These are phyloP conservation scores for Muscicapa striata DNA, from an alignment of 2,797 vertebrate genomes.

Conservation along the genomic window DNA sequence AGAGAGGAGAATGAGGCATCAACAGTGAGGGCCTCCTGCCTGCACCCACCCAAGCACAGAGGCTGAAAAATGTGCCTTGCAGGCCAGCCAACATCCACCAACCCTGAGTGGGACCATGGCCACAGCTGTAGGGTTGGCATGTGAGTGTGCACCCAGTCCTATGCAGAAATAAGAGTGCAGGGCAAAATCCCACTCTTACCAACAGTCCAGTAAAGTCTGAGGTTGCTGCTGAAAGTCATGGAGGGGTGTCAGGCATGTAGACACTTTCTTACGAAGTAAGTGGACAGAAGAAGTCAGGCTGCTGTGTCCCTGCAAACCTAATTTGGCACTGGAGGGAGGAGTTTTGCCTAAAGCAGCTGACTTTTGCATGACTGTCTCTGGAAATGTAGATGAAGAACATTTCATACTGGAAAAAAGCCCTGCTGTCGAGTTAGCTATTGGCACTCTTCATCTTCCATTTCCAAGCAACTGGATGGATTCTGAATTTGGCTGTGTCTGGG, in stretches of 20 bases:
- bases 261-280: not conserved
- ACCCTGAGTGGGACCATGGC: not conserved
- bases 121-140: fast-evolving
- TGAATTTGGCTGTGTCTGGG: not conserved
- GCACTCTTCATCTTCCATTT: not conserved
- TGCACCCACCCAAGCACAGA: not conserved
- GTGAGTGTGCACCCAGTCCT: fast-evolving
- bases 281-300: not conserved
- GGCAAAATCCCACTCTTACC: not conserved
- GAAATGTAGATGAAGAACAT: conserved; percentile 42
- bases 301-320: not conserved
- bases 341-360: conserved; percentile 1
- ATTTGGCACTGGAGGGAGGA: not conserved
- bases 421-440: not conserved
- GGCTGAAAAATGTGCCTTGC: not conserved
- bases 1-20: not conserved
- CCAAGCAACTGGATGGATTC: not conserved
- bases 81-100: not conserved
- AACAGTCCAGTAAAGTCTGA: not conserved
- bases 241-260: not conserved
- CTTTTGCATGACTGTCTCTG: not conserved
- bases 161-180: not conserved
- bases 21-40: fast-evolving
- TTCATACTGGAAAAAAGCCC: conserved; percentile 11
- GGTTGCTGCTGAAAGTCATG: not conserved